These are phyloP conservation scores for Galerucella nymphaeae DNA, from an alignment of 2,888 invertebrate species.

Conservation along the genomic window DNA sequence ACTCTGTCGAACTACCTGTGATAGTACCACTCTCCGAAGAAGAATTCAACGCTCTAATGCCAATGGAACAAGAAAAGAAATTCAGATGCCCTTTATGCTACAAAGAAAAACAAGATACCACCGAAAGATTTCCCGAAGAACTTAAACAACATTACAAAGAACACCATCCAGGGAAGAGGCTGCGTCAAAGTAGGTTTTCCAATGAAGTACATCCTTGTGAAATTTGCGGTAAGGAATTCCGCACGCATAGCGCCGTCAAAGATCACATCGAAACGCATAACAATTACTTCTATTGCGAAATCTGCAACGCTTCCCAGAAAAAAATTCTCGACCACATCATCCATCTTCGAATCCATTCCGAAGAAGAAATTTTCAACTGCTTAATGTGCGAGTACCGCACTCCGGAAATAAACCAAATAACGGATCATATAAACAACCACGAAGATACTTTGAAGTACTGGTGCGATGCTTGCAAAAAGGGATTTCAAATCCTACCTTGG, in stretches of 20 bases:
- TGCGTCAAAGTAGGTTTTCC: conserved; percentile 52
- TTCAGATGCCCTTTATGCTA: conserved; percentile 55
- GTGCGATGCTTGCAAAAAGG: conserved; percentile 69
- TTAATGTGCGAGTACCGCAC: conserved; percentile 61
- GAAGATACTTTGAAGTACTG: conserved; percentile 65
- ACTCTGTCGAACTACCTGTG: conserved; percentile 38
- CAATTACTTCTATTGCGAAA: conserved; percentile 61
- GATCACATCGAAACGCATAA: conserved; percentile 63
- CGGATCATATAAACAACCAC: conserved; percentile 59
- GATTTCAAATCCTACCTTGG: conserved; percentile 69
- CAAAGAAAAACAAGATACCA: conserved; percentile 52
- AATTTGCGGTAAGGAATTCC: conserved; percentile 60
- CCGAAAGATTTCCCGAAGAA: conserved; percentile 52
- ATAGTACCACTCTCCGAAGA: conserved; percentile 42
- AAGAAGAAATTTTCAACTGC: conserved; percentile 59
- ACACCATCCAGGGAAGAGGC: conserved; percentile 54
- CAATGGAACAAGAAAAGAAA: conserved; percentile 38
- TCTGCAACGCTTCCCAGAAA: conserved; percentile 61
- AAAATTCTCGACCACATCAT: conserved; percentile 61
- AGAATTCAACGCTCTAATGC: conserved; percentile 42
- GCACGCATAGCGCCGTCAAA: conserved; percentile 56
- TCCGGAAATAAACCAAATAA: conserved; percentile 58
- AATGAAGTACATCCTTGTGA: conserved; percentile 57
- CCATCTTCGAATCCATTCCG: conserved; percentile 60
- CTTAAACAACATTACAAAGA: conserved; percentile 55